Evolutionary conservation across 2,888 invertebrate species (phyloP).

Genomic region (Macaria liturata): DNA sequence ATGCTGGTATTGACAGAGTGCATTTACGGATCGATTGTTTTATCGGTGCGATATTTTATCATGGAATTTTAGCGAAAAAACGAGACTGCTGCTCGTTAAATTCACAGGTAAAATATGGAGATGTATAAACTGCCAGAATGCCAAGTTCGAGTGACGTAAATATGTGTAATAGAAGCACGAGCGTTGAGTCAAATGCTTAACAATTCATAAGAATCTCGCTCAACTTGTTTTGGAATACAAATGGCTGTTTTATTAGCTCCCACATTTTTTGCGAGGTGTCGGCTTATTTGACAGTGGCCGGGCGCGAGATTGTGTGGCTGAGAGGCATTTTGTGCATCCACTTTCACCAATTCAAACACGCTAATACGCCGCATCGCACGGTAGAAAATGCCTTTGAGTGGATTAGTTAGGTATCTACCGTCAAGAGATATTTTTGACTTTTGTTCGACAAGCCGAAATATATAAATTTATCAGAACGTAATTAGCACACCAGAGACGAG

Average conservation of each 20-base stretch:
- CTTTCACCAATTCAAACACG: conserved; percentile 75
- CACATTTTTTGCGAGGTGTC: conserved; percentile 39
- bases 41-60: conserved; percentile 10
- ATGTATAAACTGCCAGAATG: background rate
- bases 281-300: conserved; percentile 49
- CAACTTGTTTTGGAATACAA: conserved; percentile 40
- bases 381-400: conserved; percentile 55
- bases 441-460: too few species aligned
- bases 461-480: too few species aligned
- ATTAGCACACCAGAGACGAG: too few species aligned
- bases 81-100: background rate
- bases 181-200: conserved; percentile 32
- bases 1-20: conserved; percentile 13
- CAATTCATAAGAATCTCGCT: conserved; percentile 37
- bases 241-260: conserved; percentile 33
- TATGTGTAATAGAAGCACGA: conserved; percentile 29
- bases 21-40: conserved; percentile 16
- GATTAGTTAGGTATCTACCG: too few species aligned
- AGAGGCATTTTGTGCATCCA: conserved; percentile 68
- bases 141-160: conserved; percentile 33
- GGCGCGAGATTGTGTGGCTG: conserved; percentile 44
- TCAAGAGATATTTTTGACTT: too few species aligned
- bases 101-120: background rate
- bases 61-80: conserved; percentile 6
- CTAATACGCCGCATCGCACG: conserved; percentile 59